Base-by-base conservation (phyloP, 2,113 vertebrate species). In the Pterocles gutturalis region DNA sequence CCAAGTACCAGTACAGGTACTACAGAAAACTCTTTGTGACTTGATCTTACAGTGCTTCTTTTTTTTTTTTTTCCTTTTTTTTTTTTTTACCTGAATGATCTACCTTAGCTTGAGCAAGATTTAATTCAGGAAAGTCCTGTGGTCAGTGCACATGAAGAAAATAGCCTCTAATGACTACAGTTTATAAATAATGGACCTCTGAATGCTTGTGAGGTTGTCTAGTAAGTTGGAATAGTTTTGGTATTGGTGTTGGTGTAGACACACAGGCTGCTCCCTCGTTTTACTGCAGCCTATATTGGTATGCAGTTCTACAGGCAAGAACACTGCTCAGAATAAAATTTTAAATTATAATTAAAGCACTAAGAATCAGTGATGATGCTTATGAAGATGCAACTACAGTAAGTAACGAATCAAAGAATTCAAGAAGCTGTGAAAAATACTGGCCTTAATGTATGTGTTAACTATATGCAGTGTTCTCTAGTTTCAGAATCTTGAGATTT, bases 141-240 rank as follows among this genome's bases (percentile, higher is more conserved):
- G 80, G 80, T 78, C 58, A 66, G 21, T 1, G 2, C 46, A 51
- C 55, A 87, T 3, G 14, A 92, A 51, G 25, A 94, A 89, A 91
- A 82, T 38, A 73, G 76, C n/a, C 31, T 89, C 15, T 73, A 58
- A 62, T 46, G 67, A 34, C 34, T 66, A 34, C 36, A 58, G 16
- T 54, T 83, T 81, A 28, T 41, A 89, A 67, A 78, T 46, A 84
- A 62, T 13, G 14, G 65, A 26, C 33, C 36, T 64, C 28, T 75
- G 54, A 83, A 60, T 75, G 55, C 83, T 92, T 90, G 55, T 29
- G 43, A 94, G 67, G 60, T 64, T 93, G 49, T 88, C 85, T 92
- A 86, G 70, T 61, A 76, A 89, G 31, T 26, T 91, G 54, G 66
- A 94, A 77, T 83, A 66, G 48, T 88, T 90, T 97, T 79, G 17